These are phyloP conservation scores for Apocrypta bakeri DNA, from an alignment of 1,140 invertebrate genomes.

Conservation along the genomic window DNA sequence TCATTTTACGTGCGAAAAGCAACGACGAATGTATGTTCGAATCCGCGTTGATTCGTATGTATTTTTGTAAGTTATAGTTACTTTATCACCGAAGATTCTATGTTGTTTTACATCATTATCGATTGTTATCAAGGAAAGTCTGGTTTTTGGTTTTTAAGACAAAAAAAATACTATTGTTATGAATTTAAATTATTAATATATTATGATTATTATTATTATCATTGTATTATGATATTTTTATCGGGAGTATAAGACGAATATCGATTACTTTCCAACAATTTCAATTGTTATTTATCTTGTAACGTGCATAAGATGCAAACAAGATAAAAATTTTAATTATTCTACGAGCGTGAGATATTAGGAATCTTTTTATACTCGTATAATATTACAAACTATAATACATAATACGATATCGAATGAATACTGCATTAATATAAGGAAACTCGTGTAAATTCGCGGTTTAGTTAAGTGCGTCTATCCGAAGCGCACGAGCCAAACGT, in stretches of 20 bases:
- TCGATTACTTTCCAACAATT: slow-evolving; percentile 31
- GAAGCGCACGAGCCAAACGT: slow-evolving; percentile 22
- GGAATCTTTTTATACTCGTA: slow-evolving; percentile 50
- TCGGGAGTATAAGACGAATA: slow-evolving; percentile 27
- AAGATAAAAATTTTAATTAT: slow-evolving; percentile 50
- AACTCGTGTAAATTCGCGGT: slow-evolving; percentile 47
- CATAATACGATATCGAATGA: slow-evolving; percentile 46
- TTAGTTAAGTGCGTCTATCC: slow-evolving; percentile 35
- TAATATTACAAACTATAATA: slow-evolving; percentile 45
- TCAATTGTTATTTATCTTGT: slow-evolving; percentile 50
- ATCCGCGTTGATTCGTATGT: slow-evolving; percentile 25
- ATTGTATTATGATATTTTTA: slow-evolving; percentile 14
- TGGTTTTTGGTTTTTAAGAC: slow-evolving; percentile 49
- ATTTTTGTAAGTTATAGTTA: slow-evolving; percentile 36
- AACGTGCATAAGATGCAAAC: slow-evolving; percentile 50
- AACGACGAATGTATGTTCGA: slow-evolving; percentile 48
- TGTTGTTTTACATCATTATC: slow-evolving; percentile 49
- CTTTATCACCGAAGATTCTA: slow-evolving; percentile 44
- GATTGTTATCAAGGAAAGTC: slow-evolving; percentile 46
- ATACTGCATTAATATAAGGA: slow-evolving; percentile 46
- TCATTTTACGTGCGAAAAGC: slow-evolving; percentile 48
- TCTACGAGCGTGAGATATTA: slow-evolving; percentile 43
- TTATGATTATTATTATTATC: slow-evolving; percentile 30
- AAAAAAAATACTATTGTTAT: slow-evolving; percentile 48
- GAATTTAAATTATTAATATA: slow-evolving; percentile 49